Percentiles rank a stretch among this genome's conserved stretches.
These are phyloP conservation scores for Corythornis madagascariensis DNA, from an alignment of 2,113 vertebrate species.

Conservation along the genomic window DNA sequence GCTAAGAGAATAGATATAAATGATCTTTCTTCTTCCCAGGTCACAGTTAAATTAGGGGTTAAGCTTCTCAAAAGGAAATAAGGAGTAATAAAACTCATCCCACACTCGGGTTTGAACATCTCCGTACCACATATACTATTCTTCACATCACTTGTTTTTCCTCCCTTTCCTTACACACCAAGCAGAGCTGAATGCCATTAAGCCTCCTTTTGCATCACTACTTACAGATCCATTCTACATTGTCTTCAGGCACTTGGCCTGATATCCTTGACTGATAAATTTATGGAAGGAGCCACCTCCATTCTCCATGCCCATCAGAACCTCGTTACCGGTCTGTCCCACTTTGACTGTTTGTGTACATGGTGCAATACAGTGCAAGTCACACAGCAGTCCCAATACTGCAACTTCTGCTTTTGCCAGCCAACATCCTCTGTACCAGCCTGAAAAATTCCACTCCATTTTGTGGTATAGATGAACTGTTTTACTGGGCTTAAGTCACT, in stretches of 20 bases:
- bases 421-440: neutral
- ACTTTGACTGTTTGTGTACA: neutral
- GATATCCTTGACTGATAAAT: neutral
- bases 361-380: neutral
- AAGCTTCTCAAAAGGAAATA: neutral
- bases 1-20: neutral
- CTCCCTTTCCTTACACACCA: neutral
- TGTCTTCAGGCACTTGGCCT: neutral
- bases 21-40: neutral
- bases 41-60: neutral
- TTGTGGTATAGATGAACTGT: neutral
- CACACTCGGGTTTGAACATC: neutral
- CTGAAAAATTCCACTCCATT: neutral
- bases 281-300: neutral
- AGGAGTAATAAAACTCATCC: neutral
- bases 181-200: neutral
- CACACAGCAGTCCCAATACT: neutral
- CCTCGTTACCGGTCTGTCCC: accelerated
- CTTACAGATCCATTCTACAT: neutral
- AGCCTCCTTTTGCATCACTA: neutral
- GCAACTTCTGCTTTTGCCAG: neutral
- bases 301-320: neutral
- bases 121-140: neutral
- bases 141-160: neutral
- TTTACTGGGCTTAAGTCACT: neutral